Percentiles rank a stretch among this genome's conserved stretches.
phyloP scores from a whole-genome alignment of 2,797 vertebrate genomes.

The Syndactyla subalaris region DNA sequence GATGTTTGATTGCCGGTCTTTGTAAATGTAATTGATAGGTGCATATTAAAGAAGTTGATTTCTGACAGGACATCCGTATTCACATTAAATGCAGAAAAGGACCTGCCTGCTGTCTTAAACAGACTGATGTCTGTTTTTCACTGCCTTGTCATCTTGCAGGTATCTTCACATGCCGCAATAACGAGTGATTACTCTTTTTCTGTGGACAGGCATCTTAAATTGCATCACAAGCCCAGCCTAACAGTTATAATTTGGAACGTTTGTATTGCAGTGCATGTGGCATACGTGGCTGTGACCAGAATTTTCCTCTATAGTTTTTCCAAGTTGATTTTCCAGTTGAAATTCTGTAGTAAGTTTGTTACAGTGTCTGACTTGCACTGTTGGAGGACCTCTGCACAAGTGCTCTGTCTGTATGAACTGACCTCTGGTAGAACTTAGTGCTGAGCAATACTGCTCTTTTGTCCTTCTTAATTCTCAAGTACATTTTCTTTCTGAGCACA shows the following conservation, averaged over 20 bases:
- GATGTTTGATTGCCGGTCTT: background rate
- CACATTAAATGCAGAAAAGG: background rate
- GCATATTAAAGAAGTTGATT: background rate
- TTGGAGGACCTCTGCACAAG: background rate
- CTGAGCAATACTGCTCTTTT: background rate
- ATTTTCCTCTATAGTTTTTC: background rate
- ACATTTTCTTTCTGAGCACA: background rate
- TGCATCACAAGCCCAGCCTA: background rate
- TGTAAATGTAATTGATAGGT: background rate
- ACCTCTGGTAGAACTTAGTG: background rate
- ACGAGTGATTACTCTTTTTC: background rate
- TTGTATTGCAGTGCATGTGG: background rate
- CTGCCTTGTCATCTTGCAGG: background rate
- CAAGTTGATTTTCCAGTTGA: background rate
- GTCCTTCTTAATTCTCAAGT: background rate
- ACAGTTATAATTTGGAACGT: background rate
- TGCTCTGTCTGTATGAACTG: background rate
- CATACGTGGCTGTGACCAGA: background rate
- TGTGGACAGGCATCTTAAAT: background rate
- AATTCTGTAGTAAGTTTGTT: background rate
- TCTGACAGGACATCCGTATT: background rate
- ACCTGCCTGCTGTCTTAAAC: background rate
- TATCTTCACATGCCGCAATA: background rate
- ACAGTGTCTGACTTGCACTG: fast-evolving
- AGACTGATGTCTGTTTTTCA: background rate